Percentiles rank a stretch among this genome's conserved stretches.
These are phyloP conservation scores for Alaudala cheleensis DNA, from an alignment of 2,113 vertebrate species.

Conservation along the genomic window DNA sequence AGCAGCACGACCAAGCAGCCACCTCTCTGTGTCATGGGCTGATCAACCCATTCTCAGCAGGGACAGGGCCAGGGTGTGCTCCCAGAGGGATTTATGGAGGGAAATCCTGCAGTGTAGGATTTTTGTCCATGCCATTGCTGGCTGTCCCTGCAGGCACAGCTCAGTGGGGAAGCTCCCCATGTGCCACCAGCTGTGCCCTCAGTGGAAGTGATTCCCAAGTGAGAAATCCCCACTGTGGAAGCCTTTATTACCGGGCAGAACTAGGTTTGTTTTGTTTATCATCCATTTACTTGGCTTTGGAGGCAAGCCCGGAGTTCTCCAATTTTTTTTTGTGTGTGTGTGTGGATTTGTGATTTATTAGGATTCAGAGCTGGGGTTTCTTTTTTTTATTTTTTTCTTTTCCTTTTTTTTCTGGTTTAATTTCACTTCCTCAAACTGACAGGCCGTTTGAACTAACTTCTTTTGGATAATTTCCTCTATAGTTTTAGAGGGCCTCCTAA, in stretches of 20 bases:
- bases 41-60: fast-evolving
- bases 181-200: background rate
- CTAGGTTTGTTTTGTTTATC: constrained; percentile 63
- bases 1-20: background rate
- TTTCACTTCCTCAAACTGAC: constrained; percentile 63
- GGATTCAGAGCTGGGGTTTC: background rate
- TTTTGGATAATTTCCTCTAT: constrained; percentile 63
- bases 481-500: constrained; percentile 19
- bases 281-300: constrained; percentile 60
- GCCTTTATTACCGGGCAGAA: constrained; percentile 18
- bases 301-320: constrained; percentile 55
- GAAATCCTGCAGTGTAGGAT: fast-evolving
- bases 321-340: constrained; percentile 20
- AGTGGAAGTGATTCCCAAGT: background rate
- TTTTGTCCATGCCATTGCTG: background rate
- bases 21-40: background rate
- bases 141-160: background rate
- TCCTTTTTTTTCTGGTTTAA: background rate
- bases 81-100: background rate
- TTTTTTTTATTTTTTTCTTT: background rate
- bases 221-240: constrained; percentile 39
- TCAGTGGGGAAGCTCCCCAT: background rate
- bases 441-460: constrained; percentile 35
- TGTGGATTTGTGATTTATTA: constrained; percentile 49
- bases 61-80: fast-evolving